Percentiles rank a stretch among this genome's conserved stretches.
Conservation (phyloP, 2,797 vertebrate species). For the Geotrypetes seraphini region DNA sequence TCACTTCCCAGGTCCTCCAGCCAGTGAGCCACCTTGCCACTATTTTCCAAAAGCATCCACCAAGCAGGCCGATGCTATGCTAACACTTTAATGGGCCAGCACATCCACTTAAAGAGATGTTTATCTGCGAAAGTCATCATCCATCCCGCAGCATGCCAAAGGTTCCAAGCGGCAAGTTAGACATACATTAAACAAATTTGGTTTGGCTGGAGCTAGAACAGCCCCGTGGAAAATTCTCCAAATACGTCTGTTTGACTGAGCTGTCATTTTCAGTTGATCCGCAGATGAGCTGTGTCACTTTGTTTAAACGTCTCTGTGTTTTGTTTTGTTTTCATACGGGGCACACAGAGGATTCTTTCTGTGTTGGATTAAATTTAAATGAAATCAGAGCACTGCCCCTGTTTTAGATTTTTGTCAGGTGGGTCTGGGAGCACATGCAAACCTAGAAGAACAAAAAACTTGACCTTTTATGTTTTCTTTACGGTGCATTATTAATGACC, state of each 20-base stretch:
- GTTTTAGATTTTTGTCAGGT: conserved; percentile 68
- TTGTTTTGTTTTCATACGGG: conserved; percentile 50
- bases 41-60: conserved; percentile 35
- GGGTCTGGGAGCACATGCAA: conserved; percentile 62
- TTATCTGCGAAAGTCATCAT: conserved; percentile 65
- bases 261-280: conserved; percentile 71
- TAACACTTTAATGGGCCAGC: conserved; percentile 39
- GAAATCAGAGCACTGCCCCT: conserved; percentile 64
- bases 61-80: conserved; percentile 44
- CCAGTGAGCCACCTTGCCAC: no score
- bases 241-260: conserved; percentile 71
- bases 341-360: conserved; percentile 52
- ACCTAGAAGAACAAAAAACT: conserved; percentile 46
- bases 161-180: conserved; percentile 62
- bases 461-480: conserved; percentile 59
- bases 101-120: conserved; percentile 56
- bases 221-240: conserved; percentile 66
- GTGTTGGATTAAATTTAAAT: conserved; percentile 64
- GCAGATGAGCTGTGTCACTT: conserved; percentile 72
- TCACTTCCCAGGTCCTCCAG: no score
- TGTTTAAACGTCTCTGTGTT: conserved; percentile 66
- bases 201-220: conserved; percentile 55
- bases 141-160: conserved; percentile 49
- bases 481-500: conserved; percentile 57
- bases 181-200: conserved; percentile 69